These are phyloP conservation scores for Steinernema hermaphroditum DNA, from an alignment of 2,888 invertebrate species.

Conservation along the genomic window DNA sequence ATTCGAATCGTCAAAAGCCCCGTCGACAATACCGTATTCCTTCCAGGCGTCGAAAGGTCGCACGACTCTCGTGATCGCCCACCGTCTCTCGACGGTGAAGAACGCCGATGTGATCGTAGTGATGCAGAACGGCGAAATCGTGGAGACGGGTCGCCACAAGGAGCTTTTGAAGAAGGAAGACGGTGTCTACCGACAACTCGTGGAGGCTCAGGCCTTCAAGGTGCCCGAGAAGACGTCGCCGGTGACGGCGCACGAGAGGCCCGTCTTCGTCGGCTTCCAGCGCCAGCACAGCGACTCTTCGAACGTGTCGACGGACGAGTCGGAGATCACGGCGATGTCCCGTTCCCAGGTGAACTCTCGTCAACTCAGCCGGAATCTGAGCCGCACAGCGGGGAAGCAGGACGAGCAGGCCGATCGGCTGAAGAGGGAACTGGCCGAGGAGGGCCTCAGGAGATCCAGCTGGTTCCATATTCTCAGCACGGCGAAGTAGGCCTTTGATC, in stretches of 20 bases:
- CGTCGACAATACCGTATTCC: too few species aligned
- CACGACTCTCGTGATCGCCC: conserved; percentile 70
- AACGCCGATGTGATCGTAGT: conserved; percentile 70
- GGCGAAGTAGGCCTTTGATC: background rate
- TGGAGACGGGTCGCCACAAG: conserved; percentile 76
- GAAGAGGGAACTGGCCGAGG: conserved; percentile 50
- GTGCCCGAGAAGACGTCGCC: conserved; percentile 13
- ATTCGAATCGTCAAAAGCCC: background rate
- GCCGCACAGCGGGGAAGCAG: conserved; percentile 23
- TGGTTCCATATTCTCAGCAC: background rate
- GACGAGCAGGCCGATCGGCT: conserved; percentile 39
- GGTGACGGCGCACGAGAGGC: background rate
- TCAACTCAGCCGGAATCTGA: conserved; percentile 17
- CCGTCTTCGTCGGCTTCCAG: conserved; percentile 18
- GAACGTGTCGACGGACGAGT: conserved; percentile 20
- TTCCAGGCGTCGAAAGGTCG: conserved; percentile 64
- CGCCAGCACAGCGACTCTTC: conserved; percentile 24
- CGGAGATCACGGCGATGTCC: conserved; percentile 25
- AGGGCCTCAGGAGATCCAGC: conserved; percentile 39
- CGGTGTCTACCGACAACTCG: conserved; percentile 74
- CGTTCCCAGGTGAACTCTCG: conserved; percentile 1
- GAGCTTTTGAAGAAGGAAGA: conserved; percentile 74
- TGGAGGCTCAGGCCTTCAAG: conserved; percentile 40
- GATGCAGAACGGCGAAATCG: conserved; percentile 68
- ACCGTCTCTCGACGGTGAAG: conserved; percentile 70